Percentiles rank a stretch among this genome's conserved stretches.
phyloP scores from a whole-genome alignment of 1,140 invertebrate genomes.

The Eueides isabella region DNA sequence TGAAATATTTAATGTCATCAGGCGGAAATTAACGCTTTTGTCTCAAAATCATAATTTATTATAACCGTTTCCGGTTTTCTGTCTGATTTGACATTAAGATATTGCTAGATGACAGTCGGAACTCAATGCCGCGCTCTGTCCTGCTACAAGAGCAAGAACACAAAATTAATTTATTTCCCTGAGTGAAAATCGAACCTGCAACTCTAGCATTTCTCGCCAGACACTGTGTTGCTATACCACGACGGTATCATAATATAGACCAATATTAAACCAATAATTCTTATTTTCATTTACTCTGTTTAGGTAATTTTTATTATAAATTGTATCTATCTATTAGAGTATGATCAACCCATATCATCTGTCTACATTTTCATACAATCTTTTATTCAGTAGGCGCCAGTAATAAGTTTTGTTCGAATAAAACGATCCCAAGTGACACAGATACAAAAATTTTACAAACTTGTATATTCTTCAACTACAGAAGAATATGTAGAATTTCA shows the following conservation, averaged over 20 bases:
- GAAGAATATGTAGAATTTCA: background rate
- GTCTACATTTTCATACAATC: constrained; percentile 64
- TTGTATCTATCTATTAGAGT: background rate
- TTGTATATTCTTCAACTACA: background rate
- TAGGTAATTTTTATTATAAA: background rate
- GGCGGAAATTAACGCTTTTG: too few relatives aligned
- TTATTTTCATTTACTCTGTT: too few relatives aligned
- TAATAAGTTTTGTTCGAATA: constrained; percentile 74
- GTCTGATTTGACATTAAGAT: too few relatives aligned
- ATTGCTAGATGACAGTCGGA: too few relatives aligned
- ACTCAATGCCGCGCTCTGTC: too few relatives aligned
- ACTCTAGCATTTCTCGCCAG: background rate
- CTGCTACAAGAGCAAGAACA: background rate
- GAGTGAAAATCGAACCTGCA: background rate
- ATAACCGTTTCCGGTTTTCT: too few relatives aligned
- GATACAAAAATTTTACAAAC: constrained; percentile 68
- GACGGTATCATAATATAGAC: too few relatives aligned
- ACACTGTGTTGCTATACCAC: too few relatives aligned
- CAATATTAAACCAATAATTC: too few relatives aligned
- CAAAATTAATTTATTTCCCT: background rate
- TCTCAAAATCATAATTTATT: too few relatives aligned
- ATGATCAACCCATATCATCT: constrained; percentile 24
- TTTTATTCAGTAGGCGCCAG: constrained; percentile 76
- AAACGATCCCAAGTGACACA: constrained; percentile 79
- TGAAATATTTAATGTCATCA: too few relatives aligned